phyloP scores from a whole-genome alignment of 2,797 vertebrate species.

The Sebastes trivittatus region DNA sequence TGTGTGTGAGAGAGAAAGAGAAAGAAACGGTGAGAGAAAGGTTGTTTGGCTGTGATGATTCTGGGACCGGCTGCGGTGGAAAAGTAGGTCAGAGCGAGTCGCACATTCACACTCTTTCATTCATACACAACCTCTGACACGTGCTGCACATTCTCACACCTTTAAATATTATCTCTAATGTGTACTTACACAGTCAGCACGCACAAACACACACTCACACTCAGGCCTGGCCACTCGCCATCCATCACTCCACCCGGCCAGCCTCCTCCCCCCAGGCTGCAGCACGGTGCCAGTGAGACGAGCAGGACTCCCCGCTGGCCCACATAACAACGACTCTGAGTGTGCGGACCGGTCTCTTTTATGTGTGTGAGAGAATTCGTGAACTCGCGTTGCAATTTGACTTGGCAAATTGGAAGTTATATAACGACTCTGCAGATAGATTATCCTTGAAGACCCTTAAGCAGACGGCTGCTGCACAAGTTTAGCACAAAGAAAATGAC shows the following conservation, averaged over 20 bases:
- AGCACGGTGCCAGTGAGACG: slow-evolving; percentile 41
- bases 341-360: background rate
- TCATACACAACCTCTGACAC: slow-evolving; percentile 45
- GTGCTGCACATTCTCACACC: slow-evolving; percentile 37
- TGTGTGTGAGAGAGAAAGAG: background rate
- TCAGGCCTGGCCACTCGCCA: slow-evolving; percentile 25
- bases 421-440: slow-evolving; percentile 25
- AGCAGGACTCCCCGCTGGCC: slow-evolving; percentile 53
- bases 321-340: slow-evolving; percentile 30
- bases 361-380: background rate
- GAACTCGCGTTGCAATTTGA: background rate
- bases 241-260: slow-evolving; percentile 31
- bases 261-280: slow-evolving; percentile 49
- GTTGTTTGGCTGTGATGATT: slow-evolving; percentile 23
- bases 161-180: slow-evolving; percentile 17
- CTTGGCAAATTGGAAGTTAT: slow-evolving; percentile 27
- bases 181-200: slow-evolving; percentile 3
- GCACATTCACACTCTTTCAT: slow-evolving; percentile 35
- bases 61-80: slow-evolving; percentile 36
- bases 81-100: slow-evolving; percentile 75
- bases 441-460: background rate
- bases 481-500: background rate
- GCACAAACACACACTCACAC: slow-evolving; percentile 15
- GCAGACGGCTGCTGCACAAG: background rate
- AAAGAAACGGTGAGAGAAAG: background rate